These are phyloP conservation scores for Aspidoscelis tigris DNA, from an alignment of 2,113 vertebrate genomes.

Conservation along the genomic window DNA sequence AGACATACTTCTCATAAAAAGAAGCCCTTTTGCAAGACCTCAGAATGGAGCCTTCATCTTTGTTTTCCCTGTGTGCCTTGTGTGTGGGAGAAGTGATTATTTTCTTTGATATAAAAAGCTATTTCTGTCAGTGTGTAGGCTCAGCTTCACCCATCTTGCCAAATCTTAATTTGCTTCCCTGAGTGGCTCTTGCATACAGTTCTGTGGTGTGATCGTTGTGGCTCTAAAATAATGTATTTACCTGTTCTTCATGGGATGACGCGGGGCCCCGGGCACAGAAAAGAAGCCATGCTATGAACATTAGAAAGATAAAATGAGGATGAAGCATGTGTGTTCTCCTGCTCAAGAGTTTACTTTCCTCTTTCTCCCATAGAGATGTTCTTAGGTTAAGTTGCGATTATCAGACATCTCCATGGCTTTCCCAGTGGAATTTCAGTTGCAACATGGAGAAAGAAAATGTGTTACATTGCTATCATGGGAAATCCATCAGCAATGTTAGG, in stretches of 20 bases:
- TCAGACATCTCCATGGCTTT: too few relatives aligned
- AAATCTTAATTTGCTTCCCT: slow-evolving; percentile 1
- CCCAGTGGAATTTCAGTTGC: too few relatives aligned
- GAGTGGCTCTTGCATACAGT: neutral
- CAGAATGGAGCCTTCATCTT: neutral
- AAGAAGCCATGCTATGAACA: neutral
- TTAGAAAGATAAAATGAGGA: neutral
- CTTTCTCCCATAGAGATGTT: neutral
- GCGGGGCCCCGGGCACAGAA: neutral
- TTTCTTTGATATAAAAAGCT: slow-evolving; percentile 22
- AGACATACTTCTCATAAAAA: neutral
- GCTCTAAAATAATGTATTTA: neutral
- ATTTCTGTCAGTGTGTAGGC: slow-evolving; percentile 30
- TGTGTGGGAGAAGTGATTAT: slow-evolving; percentile 35
- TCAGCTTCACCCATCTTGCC: neutral
- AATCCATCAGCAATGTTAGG: too few relatives aligned
- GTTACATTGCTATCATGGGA: too few relatives aligned
- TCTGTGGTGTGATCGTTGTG: too few relatives aligned
- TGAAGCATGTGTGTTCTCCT: neutral
- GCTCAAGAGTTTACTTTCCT: too few relatives aligned
- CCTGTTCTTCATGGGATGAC: neutral
- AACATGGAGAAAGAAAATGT: too few relatives aligned
- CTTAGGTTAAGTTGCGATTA: too few relatives aligned
- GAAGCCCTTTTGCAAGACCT: neutral
- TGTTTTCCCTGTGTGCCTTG: neutral